These are phyloP conservation scores for Paraescarpia echinospica DNA, from an alignment of 1,140 invertebrate species.

Conservation along the genomic window DNA sequence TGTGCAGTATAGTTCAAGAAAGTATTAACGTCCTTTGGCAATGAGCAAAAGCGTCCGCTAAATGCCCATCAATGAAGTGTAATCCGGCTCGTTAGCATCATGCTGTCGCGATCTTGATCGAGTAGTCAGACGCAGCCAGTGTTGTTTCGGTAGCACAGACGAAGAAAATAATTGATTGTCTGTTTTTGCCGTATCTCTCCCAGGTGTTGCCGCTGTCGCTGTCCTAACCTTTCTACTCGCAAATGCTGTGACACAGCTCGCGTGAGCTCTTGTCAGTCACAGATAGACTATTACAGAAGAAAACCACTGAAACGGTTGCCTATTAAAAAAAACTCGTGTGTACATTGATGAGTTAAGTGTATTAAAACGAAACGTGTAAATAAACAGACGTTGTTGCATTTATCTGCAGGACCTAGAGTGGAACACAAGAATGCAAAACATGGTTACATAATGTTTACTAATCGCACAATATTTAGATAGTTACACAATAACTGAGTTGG, in stretches of 20 bases:
- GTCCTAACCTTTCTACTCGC: background rate
- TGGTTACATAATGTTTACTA: too few relatives aligned
- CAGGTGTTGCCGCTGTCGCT: background rate
- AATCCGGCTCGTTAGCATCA: background rate
- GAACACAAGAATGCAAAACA: too few relatives aligned
- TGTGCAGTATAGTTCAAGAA: background rate
- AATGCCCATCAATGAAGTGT: background rate
- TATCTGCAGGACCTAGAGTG: background rate
- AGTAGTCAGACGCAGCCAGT: background rate
- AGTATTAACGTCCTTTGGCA: background rate
- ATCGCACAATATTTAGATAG: too few relatives aligned
- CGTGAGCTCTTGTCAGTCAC: background rate
- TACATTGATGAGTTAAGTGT: background rate
- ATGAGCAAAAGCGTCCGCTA: background rate
- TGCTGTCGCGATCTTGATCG: background rate
- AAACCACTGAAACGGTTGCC: background rate
- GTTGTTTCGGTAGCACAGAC: background rate
- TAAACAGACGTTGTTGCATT: too few relatives aligned
- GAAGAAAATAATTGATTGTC: conserved; percentile 1
- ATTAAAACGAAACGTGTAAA: background rate
- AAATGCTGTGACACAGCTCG: background rate
- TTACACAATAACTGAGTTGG: too few relatives aligned
- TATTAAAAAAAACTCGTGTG: background rate
- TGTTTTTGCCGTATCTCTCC: background rate
- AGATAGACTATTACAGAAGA: too few relatives aligned